phyloP scores from a whole-genome alignment of 37 sponge, comb jelly and placozoan species.

The Halisarca cf. caerulea region DNA sequence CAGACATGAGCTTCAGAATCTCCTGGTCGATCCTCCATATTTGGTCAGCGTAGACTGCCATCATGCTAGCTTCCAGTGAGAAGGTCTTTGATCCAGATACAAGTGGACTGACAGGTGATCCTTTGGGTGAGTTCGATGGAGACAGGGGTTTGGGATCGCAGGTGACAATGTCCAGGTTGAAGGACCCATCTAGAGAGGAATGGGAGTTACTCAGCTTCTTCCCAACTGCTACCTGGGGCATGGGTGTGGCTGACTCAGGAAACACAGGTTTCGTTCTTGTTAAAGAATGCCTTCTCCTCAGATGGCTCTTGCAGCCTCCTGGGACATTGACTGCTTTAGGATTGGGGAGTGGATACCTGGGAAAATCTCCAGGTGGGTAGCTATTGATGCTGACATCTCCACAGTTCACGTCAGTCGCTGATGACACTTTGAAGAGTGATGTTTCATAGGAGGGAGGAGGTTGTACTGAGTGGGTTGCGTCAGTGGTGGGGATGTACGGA shows the following conservation, averaged over 20 bases:
- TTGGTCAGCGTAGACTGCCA: slow-evolving; percentile 11
- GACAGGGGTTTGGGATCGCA: background rate
- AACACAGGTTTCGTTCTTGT: slow-evolving; percentile 5
- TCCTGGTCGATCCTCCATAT: slow-evolving; percentile 56
- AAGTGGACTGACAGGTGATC: slow-evolving; percentile 1
- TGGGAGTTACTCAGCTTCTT: no score
- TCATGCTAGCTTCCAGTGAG: slow-evolving; percentile 38
- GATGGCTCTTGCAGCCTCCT: background rate
- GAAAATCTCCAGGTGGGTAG: no score
- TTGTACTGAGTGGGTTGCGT: no score
- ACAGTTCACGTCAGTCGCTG: no score
- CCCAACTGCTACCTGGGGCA: background rate
- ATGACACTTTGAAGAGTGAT: no score
- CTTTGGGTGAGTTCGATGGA: background rate
- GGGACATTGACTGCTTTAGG: no score
- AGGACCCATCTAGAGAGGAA: no score
- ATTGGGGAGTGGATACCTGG: no score
- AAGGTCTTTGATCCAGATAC: no score
- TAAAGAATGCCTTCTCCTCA: background rate
- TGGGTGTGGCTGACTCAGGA: slow-evolving; percentile 18
- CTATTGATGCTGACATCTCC: no score
- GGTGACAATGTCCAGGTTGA: slow-evolving; percentile 3
- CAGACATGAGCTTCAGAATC: slow-evolving; percentile 60
- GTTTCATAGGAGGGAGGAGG: slow-evolving; percentile 6
- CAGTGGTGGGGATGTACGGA: no score